Evolutionary conservation across 2,888 invertebrate genomes (phyloP), one percentile per base, ranked within the genome.

Genomic region (Macroteleia sp.): DNA sequence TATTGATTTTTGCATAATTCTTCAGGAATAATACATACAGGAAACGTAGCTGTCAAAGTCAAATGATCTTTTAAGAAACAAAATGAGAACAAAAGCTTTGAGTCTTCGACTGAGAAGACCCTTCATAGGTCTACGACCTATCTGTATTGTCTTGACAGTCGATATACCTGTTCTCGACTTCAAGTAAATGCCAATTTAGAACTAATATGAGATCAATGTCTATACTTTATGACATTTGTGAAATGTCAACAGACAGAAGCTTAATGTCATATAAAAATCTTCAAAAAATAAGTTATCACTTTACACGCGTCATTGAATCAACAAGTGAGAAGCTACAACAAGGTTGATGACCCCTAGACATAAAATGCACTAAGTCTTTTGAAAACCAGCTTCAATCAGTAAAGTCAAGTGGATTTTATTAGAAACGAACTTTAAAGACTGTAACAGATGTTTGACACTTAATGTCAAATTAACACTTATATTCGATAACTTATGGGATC

Each of bases 91-190:
- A 69, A 69, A 50, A 69, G 59, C 16, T 20, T 6, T 10, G 9
- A 50, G 30, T n/a, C 28, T 36, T 39, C 9, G 12, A 28, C 16
- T 19, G 8, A 39, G 39, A 44, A 50, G 42, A 34, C 69, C 50
- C 69, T 69, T 52, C 50, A 59, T 32, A 59, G 70, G 70, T 61
- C 54, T 46, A 48, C 30, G 70, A 70, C 42, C 70, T 32, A 19
- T 44, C 44, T 16, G 34, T 17, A 46, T 67, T 56, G 46, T 67
- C 66, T 56, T 36, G 32, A 14, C 14, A 42, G 46, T 17, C 46
- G 4, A 46, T 46, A 36, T 30, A 36, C 42, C 19, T 12, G 25
- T n/a, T n/a, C n/a, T n/a, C 42, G 3, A 14, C 1, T 36, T 48
- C 6, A 28, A n/a, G 22, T 16, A 39, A 62, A 48, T 39, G 46